These are phyloP conservation scores for Calyptommatus sinebrachiatus DNA, from an alignment of 2,113 vertebrate species.

Conservation along the genomic window DNA sequence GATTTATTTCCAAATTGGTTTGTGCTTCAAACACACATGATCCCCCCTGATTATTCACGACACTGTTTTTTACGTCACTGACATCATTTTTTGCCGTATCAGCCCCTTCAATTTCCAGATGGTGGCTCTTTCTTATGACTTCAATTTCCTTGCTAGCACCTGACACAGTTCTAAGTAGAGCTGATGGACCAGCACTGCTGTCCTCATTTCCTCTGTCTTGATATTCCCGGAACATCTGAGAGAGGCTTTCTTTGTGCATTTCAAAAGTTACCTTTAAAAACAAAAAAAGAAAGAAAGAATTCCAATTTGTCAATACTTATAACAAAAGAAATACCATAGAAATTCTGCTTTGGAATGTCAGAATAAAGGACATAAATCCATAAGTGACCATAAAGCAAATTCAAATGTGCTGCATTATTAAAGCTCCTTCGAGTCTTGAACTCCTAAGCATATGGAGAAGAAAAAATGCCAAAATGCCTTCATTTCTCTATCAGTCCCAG, in stretches of 20 bases:
- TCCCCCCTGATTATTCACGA: constrained; percentile 59
- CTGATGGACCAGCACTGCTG: constrained; percentile 38
- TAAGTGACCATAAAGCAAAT: background rate
- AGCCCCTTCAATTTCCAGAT: constrained; percentile 58
- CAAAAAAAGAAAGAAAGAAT: constrained; percentile 14
- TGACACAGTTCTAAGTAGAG: constrained; percentile 74
- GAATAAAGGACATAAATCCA: no score
- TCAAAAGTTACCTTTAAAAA: constrained; percentile 90
- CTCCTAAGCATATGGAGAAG: background rate
- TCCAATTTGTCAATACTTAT: background rate
- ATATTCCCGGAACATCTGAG: constrained; percentile 85
- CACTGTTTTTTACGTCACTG: constrained; percentile 50
- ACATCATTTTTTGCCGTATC: constrained; percentile 3
- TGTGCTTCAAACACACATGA: constrained; percentile 50
- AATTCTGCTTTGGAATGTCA: background rate
- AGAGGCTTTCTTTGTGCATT: constrained; percentile 90
- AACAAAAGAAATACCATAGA: background rate
- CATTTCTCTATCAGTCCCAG: background rate
- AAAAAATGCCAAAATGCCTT: background rate
- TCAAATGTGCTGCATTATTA: background rate
- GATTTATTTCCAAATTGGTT: constrained; percentile 19
- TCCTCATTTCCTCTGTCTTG: constrained; percentile 75
- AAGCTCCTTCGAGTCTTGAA: background rate
- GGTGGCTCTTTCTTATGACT: constrained; percentile 34
- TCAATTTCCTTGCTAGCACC: constrained; percentile 69